phyloP scores from a whole-genome alignment of 2,113 vertebrate genomes.

The Peromyscus leucopus region DNA sequence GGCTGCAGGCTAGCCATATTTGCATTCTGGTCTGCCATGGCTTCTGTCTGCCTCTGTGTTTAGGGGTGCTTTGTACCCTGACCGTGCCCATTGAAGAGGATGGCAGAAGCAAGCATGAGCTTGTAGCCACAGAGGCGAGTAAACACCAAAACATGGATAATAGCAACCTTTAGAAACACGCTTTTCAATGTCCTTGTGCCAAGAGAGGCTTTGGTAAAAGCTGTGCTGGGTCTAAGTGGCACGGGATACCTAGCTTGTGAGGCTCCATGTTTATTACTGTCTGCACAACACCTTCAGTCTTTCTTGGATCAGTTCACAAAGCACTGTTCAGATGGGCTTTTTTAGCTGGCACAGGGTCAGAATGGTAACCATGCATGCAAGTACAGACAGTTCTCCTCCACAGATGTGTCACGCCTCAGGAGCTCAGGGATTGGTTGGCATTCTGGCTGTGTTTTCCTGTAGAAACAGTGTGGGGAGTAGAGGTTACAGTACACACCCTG shows the following conservation, averaged over 20 bases:
- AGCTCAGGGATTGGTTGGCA: not conserved
- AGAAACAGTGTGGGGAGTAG: not conserved
- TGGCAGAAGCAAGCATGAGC: not conserved
- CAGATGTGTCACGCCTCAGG: not conserved
- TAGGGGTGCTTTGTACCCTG: not conserved
- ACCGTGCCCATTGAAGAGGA: not conserved
- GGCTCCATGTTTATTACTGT: not conserved
- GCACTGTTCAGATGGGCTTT: not conserved
- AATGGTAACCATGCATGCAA: conserved; percentile 39
- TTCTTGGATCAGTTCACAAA: not conserved
- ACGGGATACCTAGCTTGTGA: not conserved
- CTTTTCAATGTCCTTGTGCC: not conserved
- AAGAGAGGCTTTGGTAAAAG: not conserved
- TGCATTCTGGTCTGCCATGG: not conserved
- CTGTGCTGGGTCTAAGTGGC: not conserved
- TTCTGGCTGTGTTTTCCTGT: not conserved
- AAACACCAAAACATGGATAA: not conserved
- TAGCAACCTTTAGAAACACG: not conserved
- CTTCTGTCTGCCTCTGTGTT: not conserved
- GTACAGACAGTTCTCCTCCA: not conserved
- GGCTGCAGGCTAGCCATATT: not conserved
- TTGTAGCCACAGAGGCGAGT: not conserved
- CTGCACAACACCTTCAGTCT: not conserved
- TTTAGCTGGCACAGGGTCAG: not conserved
- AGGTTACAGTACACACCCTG: not conserved